These are phyloP conservation scores for Achatina immaculata DNA, from an alignment of 1,140 invertebrate species.

Conservation along the genomic window DNA sequence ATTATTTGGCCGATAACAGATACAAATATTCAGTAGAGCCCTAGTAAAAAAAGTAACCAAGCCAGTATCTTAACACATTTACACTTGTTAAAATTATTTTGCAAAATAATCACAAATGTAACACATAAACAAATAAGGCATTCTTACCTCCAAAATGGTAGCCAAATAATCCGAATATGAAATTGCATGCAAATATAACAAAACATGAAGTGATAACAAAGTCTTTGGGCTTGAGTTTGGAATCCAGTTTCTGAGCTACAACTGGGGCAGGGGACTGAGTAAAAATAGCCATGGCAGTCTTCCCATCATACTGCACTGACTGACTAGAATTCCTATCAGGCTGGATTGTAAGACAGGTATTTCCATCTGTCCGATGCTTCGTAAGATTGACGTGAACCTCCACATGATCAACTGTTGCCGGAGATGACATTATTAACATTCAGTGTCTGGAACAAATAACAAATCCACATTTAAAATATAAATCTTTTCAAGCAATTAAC, in stretches of 20 bases:
- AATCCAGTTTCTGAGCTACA: constrained; percentile 53
- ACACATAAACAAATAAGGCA: neutral
- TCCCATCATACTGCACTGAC: constrained; percentile 39
- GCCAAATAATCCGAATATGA: constrained; percentile 53
- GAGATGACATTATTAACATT: constrained; percentile 41
- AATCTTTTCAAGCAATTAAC: no score
- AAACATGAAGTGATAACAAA: constrained; percentile 57
- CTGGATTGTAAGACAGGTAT: constrained; percentile 33
- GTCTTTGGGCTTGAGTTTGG: constrained; percentile 56
- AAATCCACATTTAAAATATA: no score
- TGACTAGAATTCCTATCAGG: constrained; percentile 10
- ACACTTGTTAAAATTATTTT: no score
- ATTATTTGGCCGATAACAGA: no score
- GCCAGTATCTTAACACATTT: no score
- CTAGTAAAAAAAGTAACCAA: no score
- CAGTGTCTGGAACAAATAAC: no score
- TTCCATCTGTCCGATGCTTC: constrained; percentile 12
- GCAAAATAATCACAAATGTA: constrained; percentile 24
- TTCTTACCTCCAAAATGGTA: constrained; percentile 54
- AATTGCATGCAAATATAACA: constrained; percentile 57
- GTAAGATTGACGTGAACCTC: constrained; percentile 48
- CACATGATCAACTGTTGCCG: constrained; percentile 52
- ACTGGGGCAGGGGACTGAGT: constrained; percentile 41
- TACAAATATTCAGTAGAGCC: no score
- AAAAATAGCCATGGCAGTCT: constrained; percentile 43